Evolutionary conservation across 2,797 vertebrate genomes (phyloP).

Genomic region (Sebastiscus tertius): DNA sequence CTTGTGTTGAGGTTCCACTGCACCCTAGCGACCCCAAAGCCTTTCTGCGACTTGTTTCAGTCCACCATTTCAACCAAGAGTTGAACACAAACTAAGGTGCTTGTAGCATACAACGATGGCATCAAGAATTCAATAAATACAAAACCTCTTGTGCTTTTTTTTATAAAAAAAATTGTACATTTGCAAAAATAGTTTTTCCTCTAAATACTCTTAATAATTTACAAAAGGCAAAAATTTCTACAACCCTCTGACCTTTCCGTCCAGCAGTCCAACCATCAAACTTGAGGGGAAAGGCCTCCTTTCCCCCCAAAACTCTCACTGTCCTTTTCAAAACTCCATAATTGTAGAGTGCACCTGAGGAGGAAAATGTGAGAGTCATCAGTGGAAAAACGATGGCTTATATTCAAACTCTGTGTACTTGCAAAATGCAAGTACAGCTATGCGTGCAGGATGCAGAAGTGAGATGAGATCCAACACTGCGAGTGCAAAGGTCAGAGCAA

Average conservation of each 20-base stretch:
- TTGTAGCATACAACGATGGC: slow-evolving; percentile 68
- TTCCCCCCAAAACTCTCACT: slow-evolving; percentile 76
- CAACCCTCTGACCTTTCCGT: slow-evolving; percentile 79
- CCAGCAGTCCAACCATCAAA: slow-evolving; percentile 80
- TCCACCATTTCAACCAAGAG: slow-evolving; percentile 78
- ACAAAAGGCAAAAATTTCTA: slow-evolving; percentile 79
- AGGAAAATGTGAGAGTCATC: background rate
- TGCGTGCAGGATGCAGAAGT: background rate
- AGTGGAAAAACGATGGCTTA: background rate
- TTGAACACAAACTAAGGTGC: slow-evolving; percentile 60
- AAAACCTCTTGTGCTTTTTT: slow-evolving; percentile 48
- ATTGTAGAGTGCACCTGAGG: slow-evolving; percentile 91
- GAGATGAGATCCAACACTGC: background rate
- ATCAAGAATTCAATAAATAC: slow-evolving; percentile 79
- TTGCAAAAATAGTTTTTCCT: slow-evolving; percentile 81
- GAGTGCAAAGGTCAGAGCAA: slow-evolving; percentile 10
- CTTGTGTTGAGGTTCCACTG: slow-evolving; percentile 88
- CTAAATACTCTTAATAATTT: slow-evolving; percentile 63
- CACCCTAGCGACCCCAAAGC: slow-evolving; percentile 85
- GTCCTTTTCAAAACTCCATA: slow-evolving; percentile 93
- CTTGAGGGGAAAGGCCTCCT: slow-evolving; percentile 89
- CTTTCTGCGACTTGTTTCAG: slow-evolving; percentile 67
- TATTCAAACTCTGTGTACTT: background rate
- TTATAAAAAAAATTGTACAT: slow-evolving; percentile 76
- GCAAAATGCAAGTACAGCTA: background rate